Conservation (phyloP, 2,888 invertebrate species). For the Netelia melanura region DNA sequence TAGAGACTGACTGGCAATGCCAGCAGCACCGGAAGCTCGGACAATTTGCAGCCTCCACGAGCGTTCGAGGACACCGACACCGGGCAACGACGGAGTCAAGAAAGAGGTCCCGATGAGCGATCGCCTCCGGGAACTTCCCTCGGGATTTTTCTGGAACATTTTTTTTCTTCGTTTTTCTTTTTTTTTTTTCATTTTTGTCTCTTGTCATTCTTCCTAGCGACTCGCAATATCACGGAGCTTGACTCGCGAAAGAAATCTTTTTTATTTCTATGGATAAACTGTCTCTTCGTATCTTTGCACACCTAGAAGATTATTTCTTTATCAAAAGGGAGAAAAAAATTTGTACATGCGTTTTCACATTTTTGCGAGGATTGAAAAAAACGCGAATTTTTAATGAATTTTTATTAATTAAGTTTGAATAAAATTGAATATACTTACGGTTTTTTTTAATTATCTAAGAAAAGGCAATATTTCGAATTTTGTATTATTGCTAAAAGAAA, state of each 20-base stretch:
- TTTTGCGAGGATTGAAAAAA: too few species aligned
- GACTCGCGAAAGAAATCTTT: background rate
- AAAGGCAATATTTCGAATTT: too few species aligned
- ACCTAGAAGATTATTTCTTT: too few species aligned
- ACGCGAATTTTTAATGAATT: too few species aligned
- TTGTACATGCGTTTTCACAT: too few species aligned
- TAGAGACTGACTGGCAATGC: constrained; percentile 66
- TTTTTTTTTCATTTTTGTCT: background rate
- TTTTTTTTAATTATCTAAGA: too few species aligned
- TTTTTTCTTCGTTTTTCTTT: constrained; percentile 23
- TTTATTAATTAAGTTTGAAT: too few species aligned
- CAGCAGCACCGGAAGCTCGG: constrained; percentile 54
- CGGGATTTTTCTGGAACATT: constrained; percentile 9
- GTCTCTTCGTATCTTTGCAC: too few species aligned
- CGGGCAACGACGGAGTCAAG: constrained; percentile 21
- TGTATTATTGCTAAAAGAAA: too few species aligned
- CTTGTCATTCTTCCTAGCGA: background rate
- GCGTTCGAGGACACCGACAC: constrained; percentile 13
- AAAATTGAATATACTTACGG: too few species aligned
- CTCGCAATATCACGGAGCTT: constrained; percentile 60
- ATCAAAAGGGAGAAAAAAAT: too few species aligned
- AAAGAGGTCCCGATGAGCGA: constrained; percentile 42
- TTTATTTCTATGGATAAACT: background rate
- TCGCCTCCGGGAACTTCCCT: constrained; percentile 24
- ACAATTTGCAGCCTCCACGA: constrained; percentile 55